These are phyloP conservation scores for Pelecanus crispus DNA, from an alignment of 2,113 vertebrate species.

Conservation along the genomic window DNA sequence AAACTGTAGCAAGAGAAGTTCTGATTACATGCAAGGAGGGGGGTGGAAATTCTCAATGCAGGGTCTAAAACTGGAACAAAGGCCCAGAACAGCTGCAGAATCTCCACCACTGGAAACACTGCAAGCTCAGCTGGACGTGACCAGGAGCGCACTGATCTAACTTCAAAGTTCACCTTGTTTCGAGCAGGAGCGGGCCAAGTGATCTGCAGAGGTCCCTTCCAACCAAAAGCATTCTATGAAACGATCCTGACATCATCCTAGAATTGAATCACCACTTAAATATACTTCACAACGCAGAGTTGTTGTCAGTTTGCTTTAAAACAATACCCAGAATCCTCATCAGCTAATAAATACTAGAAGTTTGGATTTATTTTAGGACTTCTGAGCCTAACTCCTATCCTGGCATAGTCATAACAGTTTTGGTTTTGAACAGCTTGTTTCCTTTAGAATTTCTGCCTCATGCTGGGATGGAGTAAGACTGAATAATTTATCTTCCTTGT, in stretches of 20 bases:
- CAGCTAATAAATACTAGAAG: neutral
- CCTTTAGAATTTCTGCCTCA: slow-evolving; percentile 47
- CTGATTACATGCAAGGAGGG: neutral
- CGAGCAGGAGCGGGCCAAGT: neutral
- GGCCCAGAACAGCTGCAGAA: neutral
- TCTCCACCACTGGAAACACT: neutral
- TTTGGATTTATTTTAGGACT: slow-evolving; percentile 10
- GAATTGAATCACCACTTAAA: neutral
- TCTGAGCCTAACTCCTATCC: slow-evolving; percentile 12
- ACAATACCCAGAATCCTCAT: neutral
- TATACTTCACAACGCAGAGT: neutral
- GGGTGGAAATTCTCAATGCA: neutral
- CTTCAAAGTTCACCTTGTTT: neutral
- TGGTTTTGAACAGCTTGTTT: slow-evolving; percentile 57
- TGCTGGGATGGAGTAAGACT: slow-evolving; percentile 35
- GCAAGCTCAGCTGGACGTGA: neutral
- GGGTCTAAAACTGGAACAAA: neutral
- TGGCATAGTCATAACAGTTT: slow-evolving; percentile 34
- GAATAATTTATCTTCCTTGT: slow-evolving; percentile 57
- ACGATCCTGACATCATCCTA: neutral
- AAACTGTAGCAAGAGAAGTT: neutral
- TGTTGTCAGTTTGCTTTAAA: neutral
- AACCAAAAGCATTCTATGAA: neutral
- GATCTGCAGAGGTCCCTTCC: neutral
- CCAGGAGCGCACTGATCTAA: neutral